Evolutionary conservation across 2,888 invertebrate genomes (phyloP).

Genomic region (Caenorhabditis sp.): DNA sequence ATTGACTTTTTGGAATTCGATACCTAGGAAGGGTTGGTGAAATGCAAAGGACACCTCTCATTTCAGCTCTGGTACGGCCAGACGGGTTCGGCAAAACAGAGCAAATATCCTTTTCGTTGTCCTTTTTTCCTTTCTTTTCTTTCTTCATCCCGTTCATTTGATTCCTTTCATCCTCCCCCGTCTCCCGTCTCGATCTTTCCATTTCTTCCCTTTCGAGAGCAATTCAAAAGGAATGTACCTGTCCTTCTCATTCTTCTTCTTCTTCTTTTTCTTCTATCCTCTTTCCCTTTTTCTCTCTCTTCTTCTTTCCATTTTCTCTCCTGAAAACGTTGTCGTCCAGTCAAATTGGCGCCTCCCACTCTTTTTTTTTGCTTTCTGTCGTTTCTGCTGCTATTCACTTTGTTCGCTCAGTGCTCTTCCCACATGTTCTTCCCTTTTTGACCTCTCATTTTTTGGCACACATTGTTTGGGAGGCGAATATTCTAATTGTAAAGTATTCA

Average conservation of each 20-base stretch:
- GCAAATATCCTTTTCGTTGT: neutral
- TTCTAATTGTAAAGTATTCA: slow-evolving; percentile 61
- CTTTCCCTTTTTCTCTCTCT: slow-evolving; percentile 14
- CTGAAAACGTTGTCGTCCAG: slow-evolving; percentile 29
- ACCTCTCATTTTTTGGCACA: slow-evolving; percentile 13
- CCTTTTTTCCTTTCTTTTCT: slow-evolving; percentile 3
- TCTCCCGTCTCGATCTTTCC: too few relatives aligned
- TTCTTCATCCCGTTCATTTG: neutral
- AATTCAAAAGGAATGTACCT: slow-evolving; percentile 48
- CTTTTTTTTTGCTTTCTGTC: slow-evolving; percentile 28
- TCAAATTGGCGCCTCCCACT: slow-evolving; percentile 41
- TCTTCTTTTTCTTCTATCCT: neutral
- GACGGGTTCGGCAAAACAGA: slow-evolving; percentile 27
- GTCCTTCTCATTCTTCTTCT: too few relatives aligned
- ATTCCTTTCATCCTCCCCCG: neutral
- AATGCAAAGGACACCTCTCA: slow-evolving; percentile 5
- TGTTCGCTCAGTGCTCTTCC: slow-evolving; percentile 3
- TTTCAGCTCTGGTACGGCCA: neutral
- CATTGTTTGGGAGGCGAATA: slow-evolving; percentile 29
- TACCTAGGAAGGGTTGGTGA: slow-evolving; percentile 29
- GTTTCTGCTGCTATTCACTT: neutral
- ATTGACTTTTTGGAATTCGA: slow-evolving; percentile 43
- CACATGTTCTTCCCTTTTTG: slow-evolving; percentile 24
- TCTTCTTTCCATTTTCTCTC: slow-evolving; percentile 1
- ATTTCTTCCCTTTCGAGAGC: slow-evolving; percentile 30